phyloP scores from a whole-genome alignment of 1,140 invertebrate genomes.

The Arion vulgaris region DNA sequence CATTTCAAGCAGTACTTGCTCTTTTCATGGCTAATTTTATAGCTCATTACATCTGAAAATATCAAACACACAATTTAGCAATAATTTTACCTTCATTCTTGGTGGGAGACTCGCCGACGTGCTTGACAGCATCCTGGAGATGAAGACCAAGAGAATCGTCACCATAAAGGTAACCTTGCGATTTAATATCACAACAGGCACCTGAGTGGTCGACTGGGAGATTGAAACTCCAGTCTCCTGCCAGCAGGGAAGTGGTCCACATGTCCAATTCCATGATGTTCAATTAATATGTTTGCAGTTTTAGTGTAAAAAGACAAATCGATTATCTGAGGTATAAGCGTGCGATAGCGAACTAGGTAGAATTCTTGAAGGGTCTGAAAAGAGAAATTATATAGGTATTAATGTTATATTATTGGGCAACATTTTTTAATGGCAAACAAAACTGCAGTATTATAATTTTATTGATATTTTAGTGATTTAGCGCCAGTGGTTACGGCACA shows the following conservation, averaged over 20 bases:
- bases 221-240: constrained; percentile 41
- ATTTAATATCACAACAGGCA: constrained; percentile 40
- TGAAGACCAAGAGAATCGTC: constrained; percentile 26
- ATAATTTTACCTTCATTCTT: constrained; percentile 34
- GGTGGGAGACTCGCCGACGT: constrained; percentile 31
- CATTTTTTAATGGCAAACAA: too few species aligned
- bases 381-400: constrained; percentile 13
- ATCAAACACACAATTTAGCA: too few species aligned
- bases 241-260: constrained; percentile 50
- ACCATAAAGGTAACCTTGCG: constrained; percentile 36
- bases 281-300: constrained; percentile 3
- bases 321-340: not conserved
- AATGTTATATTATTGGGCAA: too few species aligned
- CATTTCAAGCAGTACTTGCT: too few species aligned
- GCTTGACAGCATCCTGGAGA: constrained; percentile 44
- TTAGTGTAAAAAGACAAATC: constrained; percentile 2
- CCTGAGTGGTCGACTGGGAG: constrained; percentile 33
- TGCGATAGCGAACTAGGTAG: constrained; percentile 41
- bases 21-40: not conserved
- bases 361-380: constrained; percentile 41
- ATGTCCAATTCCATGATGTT: constrained; percentile 37
- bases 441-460: too few species aligned
- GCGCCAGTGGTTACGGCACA: too few species aligned
- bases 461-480: too few species aligned
- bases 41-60: not conserved